phyloP scores from a whole-genome alignment of 2,113 vertebrate species.

The Ptilorrhoa leucosticta region DNA sequence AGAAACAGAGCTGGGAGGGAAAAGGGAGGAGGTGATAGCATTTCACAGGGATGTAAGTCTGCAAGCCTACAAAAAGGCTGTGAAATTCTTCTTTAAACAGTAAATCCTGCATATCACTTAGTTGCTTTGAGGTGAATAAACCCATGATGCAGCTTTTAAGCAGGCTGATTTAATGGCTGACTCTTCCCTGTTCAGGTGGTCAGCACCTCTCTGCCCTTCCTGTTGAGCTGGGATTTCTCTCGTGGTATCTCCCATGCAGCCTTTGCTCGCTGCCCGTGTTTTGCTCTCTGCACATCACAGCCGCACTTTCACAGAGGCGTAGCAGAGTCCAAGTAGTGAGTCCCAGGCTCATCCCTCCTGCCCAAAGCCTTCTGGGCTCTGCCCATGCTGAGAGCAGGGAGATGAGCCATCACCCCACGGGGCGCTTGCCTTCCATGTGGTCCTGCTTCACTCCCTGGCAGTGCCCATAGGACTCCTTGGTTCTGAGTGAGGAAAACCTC shows the following conservation, averaged over 20 bases:
- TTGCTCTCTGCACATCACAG: background rate
- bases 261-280: fast-evolving
- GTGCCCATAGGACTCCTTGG: background rate
- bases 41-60: background rate
- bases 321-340: background rate
- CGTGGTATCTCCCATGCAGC: fast-evolving
- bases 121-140: background rate
- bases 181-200: background rate
- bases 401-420: fast-evolving
- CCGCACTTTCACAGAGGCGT: fast-evolving
- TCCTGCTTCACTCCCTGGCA: background rate
- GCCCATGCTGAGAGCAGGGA: background rate
- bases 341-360: background rate
- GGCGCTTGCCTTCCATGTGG: background rate
- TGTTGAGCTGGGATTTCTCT: background rate
- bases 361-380: background rate
- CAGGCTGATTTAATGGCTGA: background rate
- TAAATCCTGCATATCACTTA: background rate
- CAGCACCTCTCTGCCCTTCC: background rate
- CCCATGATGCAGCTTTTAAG: background rate
- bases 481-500: background rate
- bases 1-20: background rate
- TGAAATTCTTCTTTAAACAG: background rate
- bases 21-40: background rate
- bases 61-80: background rate